Evolutionary conservation across 2,113 vertebrate species (phyloP).

Genomic region (Neotoma lepida): DNA sequence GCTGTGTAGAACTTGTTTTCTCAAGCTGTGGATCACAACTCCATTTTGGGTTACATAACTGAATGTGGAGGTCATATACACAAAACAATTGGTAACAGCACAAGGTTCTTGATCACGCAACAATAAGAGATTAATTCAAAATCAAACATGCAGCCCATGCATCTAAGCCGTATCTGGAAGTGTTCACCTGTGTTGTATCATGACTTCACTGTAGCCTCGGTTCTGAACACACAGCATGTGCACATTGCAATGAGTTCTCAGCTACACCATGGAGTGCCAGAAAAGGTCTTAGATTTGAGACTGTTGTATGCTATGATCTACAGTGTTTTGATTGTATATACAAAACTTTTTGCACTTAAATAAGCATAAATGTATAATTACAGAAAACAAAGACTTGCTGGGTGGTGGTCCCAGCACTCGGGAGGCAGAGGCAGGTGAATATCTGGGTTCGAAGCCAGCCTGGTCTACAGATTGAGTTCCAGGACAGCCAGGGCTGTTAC

Average conservation of each 20-base stretch:
- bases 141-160: too few species aligned
- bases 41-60: background rate
- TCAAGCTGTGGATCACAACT: too few species aligned
- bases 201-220: background rate
- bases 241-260: background rate
- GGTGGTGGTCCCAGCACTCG: too few species aligned
- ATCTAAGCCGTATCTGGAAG: background rate
- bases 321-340: background rate
- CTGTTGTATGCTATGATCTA: background rate
- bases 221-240: background rate
- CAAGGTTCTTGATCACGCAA: background rate
- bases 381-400: background rate
- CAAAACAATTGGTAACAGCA: background rate
- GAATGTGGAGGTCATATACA: background rate
- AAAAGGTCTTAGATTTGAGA: background rate
- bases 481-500: too few species aligned
- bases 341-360: background rate
- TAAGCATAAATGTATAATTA: background rate
- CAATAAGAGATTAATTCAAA: background rate
- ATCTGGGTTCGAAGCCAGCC: too few species aligned
- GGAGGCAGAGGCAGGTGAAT: too few species aligned
- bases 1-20: slow-evolving; percentile 27
- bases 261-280: background rate
- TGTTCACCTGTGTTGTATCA: accelerated
- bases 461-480: too few species aligned